A percentile compares a stretch with the other conserved stretches of the same genome.
Evolutionary conservation across 2,888 invertebrate genomes (phyloP).

Genomic region (Clusia tigrina): DNA sequence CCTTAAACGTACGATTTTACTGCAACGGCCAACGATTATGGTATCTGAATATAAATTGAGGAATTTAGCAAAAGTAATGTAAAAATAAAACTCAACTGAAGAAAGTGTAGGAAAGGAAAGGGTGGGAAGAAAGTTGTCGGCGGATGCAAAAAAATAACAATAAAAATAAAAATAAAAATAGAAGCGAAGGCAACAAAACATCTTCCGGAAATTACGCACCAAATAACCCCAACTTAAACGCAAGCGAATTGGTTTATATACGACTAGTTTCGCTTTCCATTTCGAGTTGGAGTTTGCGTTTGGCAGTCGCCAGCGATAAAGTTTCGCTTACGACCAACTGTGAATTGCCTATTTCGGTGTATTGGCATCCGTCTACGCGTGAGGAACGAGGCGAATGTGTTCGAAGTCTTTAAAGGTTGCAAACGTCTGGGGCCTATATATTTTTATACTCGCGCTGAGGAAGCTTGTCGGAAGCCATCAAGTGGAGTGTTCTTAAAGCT

Average conservation of each 20-base stretch:
- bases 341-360: no score
- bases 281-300: no score
- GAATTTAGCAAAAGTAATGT: conserved; percentile 37
- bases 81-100: conserved; percentile 8
- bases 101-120: not conserved
- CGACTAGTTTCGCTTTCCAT: conserved; percentile 24
- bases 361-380: no score
- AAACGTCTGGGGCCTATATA: no score
- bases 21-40: conserved; percentile 37
- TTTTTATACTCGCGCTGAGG: no score
- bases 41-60: conserved; percentile 41
- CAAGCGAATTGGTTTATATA: conserved; percentile 22
- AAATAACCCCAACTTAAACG: conserved; percentile 3
- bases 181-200: conserved; percentile 12
- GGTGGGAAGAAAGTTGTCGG: not conserved
- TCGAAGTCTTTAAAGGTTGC: no score
- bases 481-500: no score
- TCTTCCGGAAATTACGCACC: conserved; percentile 24
- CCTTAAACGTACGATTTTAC: conserved; percentile 33
- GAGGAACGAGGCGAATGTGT: no score
- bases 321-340: no score
- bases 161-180: conserved; percentile 6
- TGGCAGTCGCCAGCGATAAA: conserved; percentile 5
- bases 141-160: not conserved
- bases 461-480: no score